These are phyloP conservation scores for Lucifuga dentata DNA, from an alignment of 2,113 vertebrate genomes.

Conservation along the genomic window DNA sequence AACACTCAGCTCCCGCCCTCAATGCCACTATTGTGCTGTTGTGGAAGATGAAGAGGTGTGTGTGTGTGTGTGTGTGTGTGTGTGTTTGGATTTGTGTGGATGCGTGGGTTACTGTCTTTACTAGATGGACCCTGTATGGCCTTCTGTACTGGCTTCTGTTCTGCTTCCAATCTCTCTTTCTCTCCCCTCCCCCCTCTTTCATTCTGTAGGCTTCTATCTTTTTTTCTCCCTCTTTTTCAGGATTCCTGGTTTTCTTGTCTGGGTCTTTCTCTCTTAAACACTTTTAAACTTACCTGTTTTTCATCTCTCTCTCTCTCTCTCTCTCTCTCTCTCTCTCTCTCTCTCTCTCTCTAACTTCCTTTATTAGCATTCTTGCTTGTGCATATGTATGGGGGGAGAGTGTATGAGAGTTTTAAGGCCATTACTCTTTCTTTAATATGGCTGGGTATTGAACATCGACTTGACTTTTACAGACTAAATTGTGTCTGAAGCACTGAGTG, in stretches of 20 bases:
- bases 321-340: constrained; percentile 1
- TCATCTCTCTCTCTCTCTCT: not conserved
- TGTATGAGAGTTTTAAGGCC: not conserved
- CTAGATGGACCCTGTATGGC: constrained; percentile 35
- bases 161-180: constrained; percentile 21
- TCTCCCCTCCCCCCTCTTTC: not conserved
- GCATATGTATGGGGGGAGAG: too few species aligned
- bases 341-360: not conserved
- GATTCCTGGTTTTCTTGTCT: constrained; percentile 4
- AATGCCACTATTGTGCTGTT: constrained; percentile 76
- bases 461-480: too few species aligned
- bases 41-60: constrained; percentile 45
- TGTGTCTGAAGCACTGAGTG: too few species aligned
- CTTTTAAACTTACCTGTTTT: not conserved
- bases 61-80: constrained; percentile 16
- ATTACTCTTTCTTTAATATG: too few species aligned
- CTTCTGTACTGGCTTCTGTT: constrained; percentile 27
- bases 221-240: not conserved
- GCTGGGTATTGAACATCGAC: too few species aligned
- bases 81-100: constrained; percentile 10
- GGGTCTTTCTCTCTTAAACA: not conserved
- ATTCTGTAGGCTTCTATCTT: not conserved
- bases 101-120: constrained; percentile 52
- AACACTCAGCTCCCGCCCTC: constrained; percentile 54
- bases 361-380: not conserved